Base-by-base conservation (phyloP, 2,888 invertebrate species). In the Pyrochroa serraticornis region DNA sequence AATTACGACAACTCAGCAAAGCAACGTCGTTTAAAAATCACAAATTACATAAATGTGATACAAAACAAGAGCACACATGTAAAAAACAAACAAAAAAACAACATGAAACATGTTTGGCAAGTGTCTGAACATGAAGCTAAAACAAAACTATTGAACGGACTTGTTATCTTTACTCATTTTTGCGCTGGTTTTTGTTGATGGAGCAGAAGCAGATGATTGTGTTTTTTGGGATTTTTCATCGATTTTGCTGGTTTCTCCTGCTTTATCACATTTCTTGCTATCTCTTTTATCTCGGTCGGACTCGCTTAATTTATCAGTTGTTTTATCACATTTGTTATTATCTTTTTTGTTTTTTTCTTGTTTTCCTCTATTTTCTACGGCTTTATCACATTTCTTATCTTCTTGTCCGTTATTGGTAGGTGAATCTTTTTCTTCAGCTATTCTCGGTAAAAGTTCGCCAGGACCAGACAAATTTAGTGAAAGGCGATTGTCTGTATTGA, bases 351-450 rank as follows among this genome's bases (percentile, higher is more conserved):
- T 55, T 53, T 53, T 52, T 31, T 59, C 43, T 35, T 54, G 45
- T 45, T 54, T 42, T 62, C 64, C 67, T 54, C 60, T 61, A 58
- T 66, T 69, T 69, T 6, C 22, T 22, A 22, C 22, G 22, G 22
- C 22, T 22, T 22, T 22, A 22, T 22, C 22, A 22, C 22, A 22
- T 22, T 22, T 22, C 22, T 22, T 22, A 22, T 22, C 22, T 22
- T 39, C 49, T 42, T 71, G 69, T 37, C 70, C 74, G 3, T 72
- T 76, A 53, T 88, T 88, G 0, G 90, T 89, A 0, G 90, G 91
- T 10, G 90, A 90, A 77, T 91, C 91, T 73, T 92, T 93, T 77
- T 93, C 93, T 79, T 93, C 93, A 0, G 93, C 93, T 57, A 93
- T 93, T 64, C 93, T 80, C 0, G 93, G 93, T 71, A 93, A 79